Percentiles rank a stretch among this genome's conserved stretches.
Evolutionary conservation across 2,113 vertebrate genomes (phyloP).

Genomic region (Syngnathoides biaculeatus): DNA sequence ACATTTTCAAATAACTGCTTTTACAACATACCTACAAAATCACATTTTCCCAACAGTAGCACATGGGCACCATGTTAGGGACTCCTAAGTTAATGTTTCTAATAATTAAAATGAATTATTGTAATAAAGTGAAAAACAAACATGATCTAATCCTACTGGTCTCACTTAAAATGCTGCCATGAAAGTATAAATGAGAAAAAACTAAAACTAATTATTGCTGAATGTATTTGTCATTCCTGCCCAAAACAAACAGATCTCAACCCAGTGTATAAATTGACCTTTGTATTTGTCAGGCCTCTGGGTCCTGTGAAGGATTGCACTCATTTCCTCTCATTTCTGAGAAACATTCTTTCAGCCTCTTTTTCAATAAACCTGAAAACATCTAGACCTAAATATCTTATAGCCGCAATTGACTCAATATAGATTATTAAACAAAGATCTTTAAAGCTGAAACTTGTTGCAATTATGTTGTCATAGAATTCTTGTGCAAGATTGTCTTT

Average conservation of each 20-base stretch:
- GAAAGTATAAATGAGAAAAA: neutral
- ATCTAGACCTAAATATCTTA: neutral
- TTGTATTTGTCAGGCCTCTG: constrained; percentile 40
- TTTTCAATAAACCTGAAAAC: constrained; percentile 5
- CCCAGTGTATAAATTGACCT: constrained; percentile 45
- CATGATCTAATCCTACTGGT: neutral
- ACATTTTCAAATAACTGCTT: no score
- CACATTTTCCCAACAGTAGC: no score
- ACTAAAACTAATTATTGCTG: neutral
- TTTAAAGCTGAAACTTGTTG: neutral
- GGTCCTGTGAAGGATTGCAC: constrained; percentile 34
- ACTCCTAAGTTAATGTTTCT: neutral
- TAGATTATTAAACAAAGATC: neutral
- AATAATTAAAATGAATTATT: neutral
- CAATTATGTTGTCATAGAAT: neutral
- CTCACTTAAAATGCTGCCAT: neutral
- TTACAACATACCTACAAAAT: no score
- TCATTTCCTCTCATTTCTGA: constrained; percentile 40
- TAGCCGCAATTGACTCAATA: neutral
- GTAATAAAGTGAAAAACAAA: neutral
- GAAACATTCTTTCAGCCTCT: constrained; percentile 30
- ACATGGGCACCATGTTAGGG: no score
- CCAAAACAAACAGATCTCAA: constrained; percentile 28
- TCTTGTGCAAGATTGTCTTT: neutral
- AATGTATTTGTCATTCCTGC: neutral